Evolutionary conservation across 2,113 vertebrate genomes (phyloP).

Genomic region (Podilymbus podiceps): DNA sequence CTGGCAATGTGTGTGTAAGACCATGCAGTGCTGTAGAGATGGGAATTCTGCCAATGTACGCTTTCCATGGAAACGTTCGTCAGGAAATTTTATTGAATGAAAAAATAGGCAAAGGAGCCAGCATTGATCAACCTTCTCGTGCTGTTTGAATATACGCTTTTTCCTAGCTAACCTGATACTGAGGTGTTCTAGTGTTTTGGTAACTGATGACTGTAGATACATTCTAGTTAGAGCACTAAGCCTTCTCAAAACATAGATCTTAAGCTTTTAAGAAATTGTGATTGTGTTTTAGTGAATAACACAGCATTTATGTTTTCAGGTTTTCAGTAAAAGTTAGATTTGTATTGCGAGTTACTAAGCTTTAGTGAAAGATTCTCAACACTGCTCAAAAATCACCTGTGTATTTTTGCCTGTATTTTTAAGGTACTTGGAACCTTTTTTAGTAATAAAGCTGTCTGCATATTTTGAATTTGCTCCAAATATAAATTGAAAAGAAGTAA

Average conservation of each 20-base stretch:
- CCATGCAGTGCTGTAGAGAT: neutral
- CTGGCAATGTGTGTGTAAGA: neutral
- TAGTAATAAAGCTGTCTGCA: neutral
- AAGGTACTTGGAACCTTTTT: neutral
- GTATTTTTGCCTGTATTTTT: neutral
- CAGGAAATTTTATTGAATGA: neutral
- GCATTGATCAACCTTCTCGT: neutral
- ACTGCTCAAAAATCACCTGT: fast-evolving
- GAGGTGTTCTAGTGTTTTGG: neutral
- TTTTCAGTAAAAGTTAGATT: neutral
- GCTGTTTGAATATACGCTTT: neutral
- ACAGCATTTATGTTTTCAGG: neutral
- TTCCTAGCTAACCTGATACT: neutral
- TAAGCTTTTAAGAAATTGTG: neutral
- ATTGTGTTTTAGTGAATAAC: neutral
- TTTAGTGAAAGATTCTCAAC: neutral
- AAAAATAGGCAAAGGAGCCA: neutral
- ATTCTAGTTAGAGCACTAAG: neutral
- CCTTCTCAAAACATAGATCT: neutral
- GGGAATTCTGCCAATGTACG: neutral
- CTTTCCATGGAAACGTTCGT: neutral
- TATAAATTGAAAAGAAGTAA: neutral
- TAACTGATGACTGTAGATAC: neutral
- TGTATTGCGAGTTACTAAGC: neutral
- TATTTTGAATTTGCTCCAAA: neutral